phyloP scores from a whole-genome alignment of 2,113 vertebrate genomes.

The Mystacornis crossleyi region DNA sequence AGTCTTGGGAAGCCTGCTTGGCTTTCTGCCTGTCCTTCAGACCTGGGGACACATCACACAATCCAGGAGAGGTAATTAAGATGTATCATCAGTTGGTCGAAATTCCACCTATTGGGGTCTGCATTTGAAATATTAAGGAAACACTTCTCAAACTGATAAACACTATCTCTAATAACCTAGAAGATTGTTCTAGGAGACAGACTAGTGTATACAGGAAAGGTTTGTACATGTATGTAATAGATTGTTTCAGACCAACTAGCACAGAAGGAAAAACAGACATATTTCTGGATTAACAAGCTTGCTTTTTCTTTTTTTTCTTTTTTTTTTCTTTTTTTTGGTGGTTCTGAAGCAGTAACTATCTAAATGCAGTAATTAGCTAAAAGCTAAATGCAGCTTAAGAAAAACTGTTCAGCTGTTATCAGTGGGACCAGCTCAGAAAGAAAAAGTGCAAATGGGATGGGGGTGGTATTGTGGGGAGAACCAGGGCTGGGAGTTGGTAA shows the following conservation, averaged over 20 bases:
- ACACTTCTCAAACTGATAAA: background rate
- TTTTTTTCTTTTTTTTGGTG: background rate
- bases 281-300: background rate
- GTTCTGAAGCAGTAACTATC: background rate
- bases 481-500: background rate
- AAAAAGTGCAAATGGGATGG: background rate
- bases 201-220: background rate
- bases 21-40: background rate
- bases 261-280: background rate
- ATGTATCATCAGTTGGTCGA: background rate
- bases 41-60: background rate
- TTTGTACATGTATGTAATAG: background rate
- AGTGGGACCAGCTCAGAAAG: background rate
- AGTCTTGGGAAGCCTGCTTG: background rate
- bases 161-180: background rate
- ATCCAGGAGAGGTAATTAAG: background rate
- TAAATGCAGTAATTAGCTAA: background rate
- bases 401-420: background rate
- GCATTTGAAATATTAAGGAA: background rate
- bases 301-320: background rate
- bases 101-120: background rate
- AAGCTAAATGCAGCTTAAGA: background rate
- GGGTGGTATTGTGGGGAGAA: background rate
- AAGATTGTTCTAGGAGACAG: background rate
- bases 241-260: background rate